Conservation (phyloP, 2,797 vertebrate genomes). For the Antennarius maculatus region DNA sequence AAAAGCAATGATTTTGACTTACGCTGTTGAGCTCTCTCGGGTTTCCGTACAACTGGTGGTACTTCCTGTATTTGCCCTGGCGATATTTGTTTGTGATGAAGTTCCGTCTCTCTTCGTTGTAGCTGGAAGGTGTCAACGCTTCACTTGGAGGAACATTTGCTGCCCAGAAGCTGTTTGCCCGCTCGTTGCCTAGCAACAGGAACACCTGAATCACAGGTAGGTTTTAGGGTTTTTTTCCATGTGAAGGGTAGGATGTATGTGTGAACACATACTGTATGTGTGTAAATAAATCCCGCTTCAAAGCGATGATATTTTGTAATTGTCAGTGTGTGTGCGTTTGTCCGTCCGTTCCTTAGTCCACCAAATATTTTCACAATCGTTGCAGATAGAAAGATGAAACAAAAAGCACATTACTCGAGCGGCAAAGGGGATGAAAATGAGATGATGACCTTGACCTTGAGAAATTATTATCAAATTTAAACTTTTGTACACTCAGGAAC, state of each 20-base stretch:
- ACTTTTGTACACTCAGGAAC: too few relatives aligned
- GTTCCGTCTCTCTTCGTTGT: constrained; percentile 80
- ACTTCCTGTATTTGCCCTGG: constrained; percentile 94
- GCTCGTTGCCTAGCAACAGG: constrained; percentile 83
- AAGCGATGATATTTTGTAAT: too few relatives aligned
- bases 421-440: too few relatives aligned
- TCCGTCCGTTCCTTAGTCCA: too few relatives aligned
- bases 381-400: too few relatives aligned
- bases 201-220: constrained; percentile 84
- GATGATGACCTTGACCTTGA: too few relatives aligned
- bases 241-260: neutral
- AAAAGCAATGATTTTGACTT: constrained; percentile 42
- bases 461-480: too few relatives aligned
- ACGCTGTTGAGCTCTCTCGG: constrained; percentile 93
- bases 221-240: constrained; percentile 6
- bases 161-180: constrained; percentile 92
- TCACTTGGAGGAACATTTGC: constrained; percentile 95
- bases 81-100: constrained; percentile 92
- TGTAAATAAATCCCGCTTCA: neutral
- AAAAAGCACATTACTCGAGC: too few relatives aligned
- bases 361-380: too few relatives aligned
- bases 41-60: constrained; percentile 92
- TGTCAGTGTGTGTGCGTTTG: too few relatives aligned
- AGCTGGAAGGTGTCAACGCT: constrained; percentile 81
- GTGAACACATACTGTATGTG: neutral